Evolutionary conservation across 2,797 vertebrate species (phyloP).

Genomic region (Salmo trutta): DNA sequence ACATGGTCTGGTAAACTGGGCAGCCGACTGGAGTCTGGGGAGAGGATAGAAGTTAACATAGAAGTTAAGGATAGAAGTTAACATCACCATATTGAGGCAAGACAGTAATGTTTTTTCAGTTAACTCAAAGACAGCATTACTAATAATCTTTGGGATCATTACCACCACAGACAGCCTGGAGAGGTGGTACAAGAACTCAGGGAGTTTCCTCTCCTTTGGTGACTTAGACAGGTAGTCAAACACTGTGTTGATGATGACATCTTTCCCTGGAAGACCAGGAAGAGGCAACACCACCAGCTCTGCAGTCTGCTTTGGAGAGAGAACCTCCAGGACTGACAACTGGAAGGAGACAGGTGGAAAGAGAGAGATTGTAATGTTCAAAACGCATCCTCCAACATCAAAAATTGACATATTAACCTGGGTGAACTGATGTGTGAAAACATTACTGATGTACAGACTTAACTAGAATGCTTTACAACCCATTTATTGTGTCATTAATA

Average conservation of each 20-base stretch:
- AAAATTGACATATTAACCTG: neutral
- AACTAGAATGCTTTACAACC: neutral
- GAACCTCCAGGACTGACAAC: constrained; percentile 53
- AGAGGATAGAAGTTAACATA: neutral
- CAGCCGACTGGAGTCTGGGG: constrained; percentile 1
- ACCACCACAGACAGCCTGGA: constrained; percentile 29
- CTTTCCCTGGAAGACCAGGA: constrained; percentile 49
- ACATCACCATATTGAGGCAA: neutral
- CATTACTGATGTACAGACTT: neutral
- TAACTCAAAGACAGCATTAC: neutral
- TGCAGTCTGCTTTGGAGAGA: constrained; percentile 59
- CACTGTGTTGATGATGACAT: constrained; percentile 53
- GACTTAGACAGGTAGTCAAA: constrained; percentile 63
- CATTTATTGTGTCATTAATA: neutral
- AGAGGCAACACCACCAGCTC: constrained; percentile 62
- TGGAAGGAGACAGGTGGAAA: constrained; percentile 24
- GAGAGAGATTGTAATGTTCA: neutral
- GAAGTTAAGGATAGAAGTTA: neutral
- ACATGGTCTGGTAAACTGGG: constrained; percentile 14
- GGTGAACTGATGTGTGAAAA: neutral
- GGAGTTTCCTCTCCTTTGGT: constrained; percentile 32
- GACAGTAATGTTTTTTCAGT: neutral
- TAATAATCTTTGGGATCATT: neutral
- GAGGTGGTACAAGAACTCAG: constrained; percentile 41
- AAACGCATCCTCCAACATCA: neutral